Evolutionary conservation across 2,888 invertebrate species (phyloP).

Genomic region (Philhelius pedissequus): DNA sequence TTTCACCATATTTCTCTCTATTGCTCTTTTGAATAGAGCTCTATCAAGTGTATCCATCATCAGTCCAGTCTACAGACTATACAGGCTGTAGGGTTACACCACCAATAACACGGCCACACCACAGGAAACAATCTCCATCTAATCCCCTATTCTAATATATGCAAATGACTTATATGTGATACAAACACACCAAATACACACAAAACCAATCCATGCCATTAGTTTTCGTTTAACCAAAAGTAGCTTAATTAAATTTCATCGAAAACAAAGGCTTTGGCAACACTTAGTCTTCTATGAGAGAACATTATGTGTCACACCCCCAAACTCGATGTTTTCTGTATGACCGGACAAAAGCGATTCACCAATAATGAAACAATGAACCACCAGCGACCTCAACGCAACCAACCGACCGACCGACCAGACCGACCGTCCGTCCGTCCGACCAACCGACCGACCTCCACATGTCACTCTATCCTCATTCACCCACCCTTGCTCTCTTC

Average conservation of each 20-base stretch:
- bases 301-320: constrained; percentile 25
- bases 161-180: constrained; percentile 38
- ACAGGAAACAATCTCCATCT: constrained; percentile 23
- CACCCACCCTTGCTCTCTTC: background rate
- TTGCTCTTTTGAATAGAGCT: background rate
- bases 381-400: constrained; percentile 60
- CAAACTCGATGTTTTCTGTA: constrained; percentile 1
- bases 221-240: constrained; percentile 62
- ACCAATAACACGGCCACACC: constrained; percentile 3
- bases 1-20: background rate
- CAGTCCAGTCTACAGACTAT: background rate
- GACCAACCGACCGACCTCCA: background rate
- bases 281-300: constrained; percentile 7
- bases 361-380: constrained; percentile 63
- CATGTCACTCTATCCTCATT: background rate
- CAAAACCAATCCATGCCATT: constrained; percentile 61
- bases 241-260: constrained; percentile 63
- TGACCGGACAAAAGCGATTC: constrained; percentile 47
- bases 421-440: constrained; percentile 8
- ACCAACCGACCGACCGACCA: constrained; percentile 10
- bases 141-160: constrained; percentile 43
- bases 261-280: constrained; percentile 53
- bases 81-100: background rate
- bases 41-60: constrained; percentile 11
- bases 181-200: constrained; percentile 19